Evolutionary conservation across 2,113 vertebrate species (phyloP).

Genomic region (Garra rufa): DNA sequence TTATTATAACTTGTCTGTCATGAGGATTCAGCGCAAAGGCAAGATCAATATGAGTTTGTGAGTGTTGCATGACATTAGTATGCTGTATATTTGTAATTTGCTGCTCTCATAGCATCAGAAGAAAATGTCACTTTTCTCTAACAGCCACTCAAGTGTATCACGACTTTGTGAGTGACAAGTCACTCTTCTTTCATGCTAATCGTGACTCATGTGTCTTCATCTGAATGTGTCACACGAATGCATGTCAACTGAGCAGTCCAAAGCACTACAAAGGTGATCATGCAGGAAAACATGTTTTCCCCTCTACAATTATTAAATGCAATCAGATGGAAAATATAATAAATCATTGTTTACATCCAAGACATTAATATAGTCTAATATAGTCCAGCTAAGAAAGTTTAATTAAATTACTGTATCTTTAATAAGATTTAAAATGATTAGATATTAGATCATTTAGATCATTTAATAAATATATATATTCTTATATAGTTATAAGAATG

Average conservation of each 20-base stretch:
- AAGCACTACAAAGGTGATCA: slow-evolving; percentile 29
- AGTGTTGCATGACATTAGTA: neutral
- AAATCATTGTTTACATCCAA: neutral
- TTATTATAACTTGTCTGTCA: slow-evolving; percentile 10
- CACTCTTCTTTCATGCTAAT: slow-evolving; percentile 52
- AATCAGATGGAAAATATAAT: neutral
- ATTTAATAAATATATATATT: too few relatives aligned
- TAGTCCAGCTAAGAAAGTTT: neutral
- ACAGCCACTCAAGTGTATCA: slow-evolving; percentile 28
- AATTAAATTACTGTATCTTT: neutral
- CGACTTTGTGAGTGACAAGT: slow-evolving; percentile 9
- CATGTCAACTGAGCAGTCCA: slow-evolving; percentile 53
- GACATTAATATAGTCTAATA: neutral
- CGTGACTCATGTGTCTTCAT: slow-evolving; percentile 58
- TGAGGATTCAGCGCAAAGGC: neutral
- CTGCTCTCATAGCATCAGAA: neutral
- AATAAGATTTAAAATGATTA: neutral
- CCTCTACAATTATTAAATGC: neutral
- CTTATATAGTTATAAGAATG: neutral
- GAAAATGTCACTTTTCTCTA: neutral
- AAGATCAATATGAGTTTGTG: neutral
- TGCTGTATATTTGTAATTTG: slow-evolving; percentile 6
- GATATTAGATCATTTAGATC: too few relatives aligned
- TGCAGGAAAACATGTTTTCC: neutral
- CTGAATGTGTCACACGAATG: slow-evolving; percentile 36